Evolutionary conservation across 2,888 invertebrate species (phyloP).

Genomic region (Antitype chi): DNA sequence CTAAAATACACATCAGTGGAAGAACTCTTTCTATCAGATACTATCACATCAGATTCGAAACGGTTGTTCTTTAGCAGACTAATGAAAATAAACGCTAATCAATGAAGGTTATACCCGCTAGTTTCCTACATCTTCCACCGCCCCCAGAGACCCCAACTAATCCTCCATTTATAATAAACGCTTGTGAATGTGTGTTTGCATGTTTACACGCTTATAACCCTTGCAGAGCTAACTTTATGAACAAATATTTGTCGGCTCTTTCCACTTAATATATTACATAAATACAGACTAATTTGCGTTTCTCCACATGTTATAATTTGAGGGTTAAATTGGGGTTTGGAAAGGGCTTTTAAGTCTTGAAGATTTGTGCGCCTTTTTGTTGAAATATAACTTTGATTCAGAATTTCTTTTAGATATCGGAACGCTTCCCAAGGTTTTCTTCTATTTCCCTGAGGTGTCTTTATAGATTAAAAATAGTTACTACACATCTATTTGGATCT

Average conservation of each 20-base stretch:
- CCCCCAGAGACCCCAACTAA: slow-evolving; percentile 69
- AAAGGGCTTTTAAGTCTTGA: slow-evolving; percentile 7
- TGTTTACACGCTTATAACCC: slow-evolving; percentile 65
- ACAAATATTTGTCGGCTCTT: slow-evolving; percentile 66
- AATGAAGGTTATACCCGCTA: slow-evolving; percentile 20
- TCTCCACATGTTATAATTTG: slow-evolving; percentile 47
- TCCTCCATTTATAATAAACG: slow-evolving; percentile 79
- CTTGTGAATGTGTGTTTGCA: slow-evolving; percentile 71
- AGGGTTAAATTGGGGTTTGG: slow-evolving; percentile 35
- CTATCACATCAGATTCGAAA: not conserved
- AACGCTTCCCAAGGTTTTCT: not conserved
- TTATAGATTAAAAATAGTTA: not conserved
- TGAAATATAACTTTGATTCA: not conserved
- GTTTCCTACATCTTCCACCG: slow-evolving; percentile 47
- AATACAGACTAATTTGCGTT: slow-evolving; percentile 55
- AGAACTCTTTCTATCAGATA: not conserved
- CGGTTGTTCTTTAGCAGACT: too few species aligned
- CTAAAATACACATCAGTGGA: not conserved
- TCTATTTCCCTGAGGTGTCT: not conserved
- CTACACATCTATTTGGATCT: too few species aligned
- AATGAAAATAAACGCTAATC: not conserved
- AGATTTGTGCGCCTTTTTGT: not conserved
- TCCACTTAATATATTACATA: slow-evolving; percentile 60
- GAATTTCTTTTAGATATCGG: not conserved
- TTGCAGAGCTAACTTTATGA: slow-evolving; percentile 72